These are phyloP conservation scores for Microtus montanus DNA, from an alignment of 2,113 vertebrate species.

Conservation along the genomic window DNA sequence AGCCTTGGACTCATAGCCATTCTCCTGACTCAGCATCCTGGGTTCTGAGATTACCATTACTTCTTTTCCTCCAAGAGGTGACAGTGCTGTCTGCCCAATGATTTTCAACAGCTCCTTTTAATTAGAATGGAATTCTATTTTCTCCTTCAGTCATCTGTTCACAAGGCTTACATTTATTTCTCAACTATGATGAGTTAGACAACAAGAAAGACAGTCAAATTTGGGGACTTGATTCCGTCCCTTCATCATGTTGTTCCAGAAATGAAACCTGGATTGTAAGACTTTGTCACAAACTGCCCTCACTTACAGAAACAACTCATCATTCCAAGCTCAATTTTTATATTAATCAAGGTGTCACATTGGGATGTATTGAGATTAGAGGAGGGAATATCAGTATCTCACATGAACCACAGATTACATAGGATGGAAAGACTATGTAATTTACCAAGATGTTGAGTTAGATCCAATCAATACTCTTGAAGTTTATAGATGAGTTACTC, in stretches of 20 bases:
- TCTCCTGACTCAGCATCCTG: neutral
- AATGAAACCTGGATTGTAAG: neutral
- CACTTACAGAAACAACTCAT: neutral
- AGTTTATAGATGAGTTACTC: neutral
- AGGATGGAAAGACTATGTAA: neutral
- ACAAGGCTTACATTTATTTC: neutral
- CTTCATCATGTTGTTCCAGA: neutral
- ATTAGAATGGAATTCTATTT: neutral
- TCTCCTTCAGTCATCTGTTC: slow-evolving; percentile 16
- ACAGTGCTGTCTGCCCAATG: neutral
- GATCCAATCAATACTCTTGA: neutral
- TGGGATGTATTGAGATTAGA: neutral
- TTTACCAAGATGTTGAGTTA: neutral
- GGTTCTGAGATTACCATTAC: neutral
- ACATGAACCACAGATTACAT: neutral
- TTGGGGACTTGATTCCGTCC: neutral
- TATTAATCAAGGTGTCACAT: neutral
- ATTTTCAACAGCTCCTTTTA: neutral
- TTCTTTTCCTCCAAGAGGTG: neutral
- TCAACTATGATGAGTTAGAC: neutral
- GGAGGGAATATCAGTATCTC: neutral
- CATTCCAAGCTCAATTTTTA: neutral
- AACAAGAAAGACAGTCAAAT: neutral
- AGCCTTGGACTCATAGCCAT: neutral
- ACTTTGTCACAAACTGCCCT: neutral